phyloP scores from a whole-genome alignment of 2,113 vertebrate genomes.

The Laterallus jamaicensis region DNA sequence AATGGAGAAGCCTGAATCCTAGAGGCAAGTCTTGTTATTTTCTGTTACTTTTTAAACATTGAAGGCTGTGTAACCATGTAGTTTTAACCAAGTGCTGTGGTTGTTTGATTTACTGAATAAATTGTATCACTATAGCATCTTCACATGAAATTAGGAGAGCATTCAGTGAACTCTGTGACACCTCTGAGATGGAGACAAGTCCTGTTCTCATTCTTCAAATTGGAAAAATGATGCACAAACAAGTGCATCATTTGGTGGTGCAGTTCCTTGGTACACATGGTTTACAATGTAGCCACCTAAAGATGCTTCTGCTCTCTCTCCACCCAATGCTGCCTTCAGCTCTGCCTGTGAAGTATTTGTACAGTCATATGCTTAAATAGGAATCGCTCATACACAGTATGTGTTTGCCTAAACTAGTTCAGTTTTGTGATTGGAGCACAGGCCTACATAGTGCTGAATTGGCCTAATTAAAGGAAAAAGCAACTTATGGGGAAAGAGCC shows the following conservation, averaged over 20 bases:
- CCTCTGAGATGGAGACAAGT: not conserved
- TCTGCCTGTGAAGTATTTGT: not conserved
- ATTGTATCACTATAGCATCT: not conserved
- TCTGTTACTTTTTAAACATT: not conserved
- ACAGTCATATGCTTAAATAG: not conserved
- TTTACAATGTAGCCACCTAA: not conserved
- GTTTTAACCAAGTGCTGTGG: not conserved
- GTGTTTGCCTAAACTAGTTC: not conserved
- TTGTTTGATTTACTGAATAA: not conserved
- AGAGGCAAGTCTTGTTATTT: not conserved
- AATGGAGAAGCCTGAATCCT: not conserved
- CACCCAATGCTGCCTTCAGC: not conserved
- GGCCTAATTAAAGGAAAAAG: not conserved
- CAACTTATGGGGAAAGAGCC: not conserved
- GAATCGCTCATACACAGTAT: not conserved
- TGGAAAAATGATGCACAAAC: not conserved
- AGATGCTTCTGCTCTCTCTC: not conserved
- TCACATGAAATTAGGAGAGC: not conserved
- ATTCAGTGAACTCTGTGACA: not conserved
- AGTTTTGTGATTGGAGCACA: not conserved
- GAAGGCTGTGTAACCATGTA: not conserved
- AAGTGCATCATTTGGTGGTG: not conserved
- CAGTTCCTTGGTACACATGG: not conserved
- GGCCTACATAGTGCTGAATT: not conserved
- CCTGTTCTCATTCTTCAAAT: not conserved